Evolutionary conservation across 2,888 invertebrate genomes (phyloP).

Genomic region (Calephelis perditalis): DNA sequence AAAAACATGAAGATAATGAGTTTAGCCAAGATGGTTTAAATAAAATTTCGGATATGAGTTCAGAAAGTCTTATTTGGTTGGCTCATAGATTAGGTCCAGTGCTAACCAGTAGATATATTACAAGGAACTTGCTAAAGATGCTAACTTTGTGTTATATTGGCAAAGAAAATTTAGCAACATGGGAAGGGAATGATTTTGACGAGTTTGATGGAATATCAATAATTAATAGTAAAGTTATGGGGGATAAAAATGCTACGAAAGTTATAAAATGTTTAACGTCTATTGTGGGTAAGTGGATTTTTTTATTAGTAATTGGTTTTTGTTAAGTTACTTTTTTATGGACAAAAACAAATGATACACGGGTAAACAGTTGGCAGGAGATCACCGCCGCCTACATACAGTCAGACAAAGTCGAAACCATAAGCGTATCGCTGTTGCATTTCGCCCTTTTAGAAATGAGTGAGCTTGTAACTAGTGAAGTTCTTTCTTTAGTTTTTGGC

Average conservation of each 20-base stretch:
- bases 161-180: conserved; percentile 82
- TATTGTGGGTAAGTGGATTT: conserved; percentile 83
- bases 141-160: conserved; percentile 95
- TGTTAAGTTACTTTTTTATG: too few relatives aligned
- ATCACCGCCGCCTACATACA: too few relatives aligned
- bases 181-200: conserved; percentile 58
- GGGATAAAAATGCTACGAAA: conserved; percentile 90
- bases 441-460: too few relatives aligned
- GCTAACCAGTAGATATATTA: conserved; percentile 92
- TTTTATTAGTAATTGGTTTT: too few relatives aligned
- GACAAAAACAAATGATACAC: too few relatives aligned
- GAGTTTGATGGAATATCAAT: conserved; percentile 80
- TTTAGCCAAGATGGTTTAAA: conserved; percentile 43
- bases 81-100: conserved; percentile 96
- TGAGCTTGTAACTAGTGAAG: too few relatives aligned
- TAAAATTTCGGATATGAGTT: conserved; percentile 91
- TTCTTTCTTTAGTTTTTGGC: too few relatives aligned
- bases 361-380: too few relatives aligned
- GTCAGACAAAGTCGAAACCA: too few relatives aligned
- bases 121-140: conserved; percentile 95
- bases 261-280: conserved; percentile 94
- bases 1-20: conserved; percentile 17
- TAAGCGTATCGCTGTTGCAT: too few relatives aligned
- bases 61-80: conserved; percentile 93
- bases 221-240: conserved; percentile 81